phyloP scores from a whole-genome alignment of 2,888 invertebrate genomes.

The Drosophila testacea region DNA sequence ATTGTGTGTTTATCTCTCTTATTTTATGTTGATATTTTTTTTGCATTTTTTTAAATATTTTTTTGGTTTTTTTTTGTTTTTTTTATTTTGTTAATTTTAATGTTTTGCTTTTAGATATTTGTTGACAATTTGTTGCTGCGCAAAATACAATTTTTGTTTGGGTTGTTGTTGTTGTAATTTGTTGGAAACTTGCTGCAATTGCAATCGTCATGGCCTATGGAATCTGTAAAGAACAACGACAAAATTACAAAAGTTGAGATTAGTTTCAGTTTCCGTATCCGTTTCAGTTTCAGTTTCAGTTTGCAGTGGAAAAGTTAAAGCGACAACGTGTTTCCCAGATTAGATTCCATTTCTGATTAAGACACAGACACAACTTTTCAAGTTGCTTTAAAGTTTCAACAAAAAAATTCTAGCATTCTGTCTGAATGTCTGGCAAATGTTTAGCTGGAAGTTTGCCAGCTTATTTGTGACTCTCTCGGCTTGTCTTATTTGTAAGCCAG shows the following conservation, averaged over 20 bases:
- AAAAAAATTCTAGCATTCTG: slow-evolving; percentile 1
- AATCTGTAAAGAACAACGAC: slow-evolving; percentile 86
- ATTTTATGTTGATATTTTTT: slow-evolving; percentile 38
- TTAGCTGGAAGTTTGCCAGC: slow-evolving; percentile 13
- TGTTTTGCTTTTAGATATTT: slow-evolving; percentile 76
- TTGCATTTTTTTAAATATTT: slow-evolving; percentile 20
- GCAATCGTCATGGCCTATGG: slow-evolving; percentile 92
- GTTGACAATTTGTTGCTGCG: slow-evolving; percentile 80
- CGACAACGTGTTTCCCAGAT: slow-evolving; percentile 13
- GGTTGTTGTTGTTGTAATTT: slow-evolving; percentile 69
- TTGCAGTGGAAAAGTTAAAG: slow-evolving; percentile 31
- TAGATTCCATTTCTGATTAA: slow-evolving; percentile 27
- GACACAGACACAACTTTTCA: slow-evolving; percentile 1
- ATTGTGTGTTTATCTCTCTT: slow-evolving; percentile 35
- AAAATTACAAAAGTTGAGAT: slow-evolving; percentile 55
- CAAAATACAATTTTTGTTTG: slow-evolving; percentile 80
- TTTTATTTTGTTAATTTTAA: slow-evolving; percentile 36
- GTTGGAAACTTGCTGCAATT: slow-evolving; percentile 83
- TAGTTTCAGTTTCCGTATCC: slow-evolving; percentile 50
- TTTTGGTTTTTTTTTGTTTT: slow-evolving; percentile 41
- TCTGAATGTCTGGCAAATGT: slow-evolving; percentile 1
- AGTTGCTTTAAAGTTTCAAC: slow-evolving; percentile 15
- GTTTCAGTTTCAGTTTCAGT: not conserved
- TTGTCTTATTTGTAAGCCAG: slow-evolving; percentile 44
- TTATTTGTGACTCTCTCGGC: slow-evolving; percentile 22